These are phyloP conservation scores for Brachionus manjavacas DNA, from an alignment of 1,140 invertebrate species.

Conservation along the genomic window DNA sequence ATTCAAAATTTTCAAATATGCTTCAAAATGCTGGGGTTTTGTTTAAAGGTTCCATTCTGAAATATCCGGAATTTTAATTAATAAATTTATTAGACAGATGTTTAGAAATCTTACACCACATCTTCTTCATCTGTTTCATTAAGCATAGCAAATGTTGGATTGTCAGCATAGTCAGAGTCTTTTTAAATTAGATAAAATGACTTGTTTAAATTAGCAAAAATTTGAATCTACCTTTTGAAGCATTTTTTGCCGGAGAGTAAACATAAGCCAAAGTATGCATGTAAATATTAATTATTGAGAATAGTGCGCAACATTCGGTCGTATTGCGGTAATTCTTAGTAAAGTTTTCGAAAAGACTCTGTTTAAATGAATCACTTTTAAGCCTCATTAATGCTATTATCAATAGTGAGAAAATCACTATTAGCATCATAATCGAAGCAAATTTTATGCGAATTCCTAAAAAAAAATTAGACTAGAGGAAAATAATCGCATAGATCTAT, in stretches of 20 bases:
- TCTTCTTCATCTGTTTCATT: conserved; percentile 90
- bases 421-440: conserved; percentile 75
- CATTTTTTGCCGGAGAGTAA: conserved; percentile 76
- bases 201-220: neutral
- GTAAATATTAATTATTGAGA: conserved; percentile 90
- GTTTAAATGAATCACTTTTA: conserved; percentile 78
- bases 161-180: conserved; percentile 87
- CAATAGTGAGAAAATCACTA: conserved; percentile 73
- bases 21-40: neutral
- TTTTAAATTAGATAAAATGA: conserved; percentile 24
- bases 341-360: conserved; percentile 83
- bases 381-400: conserved; percentile 75
- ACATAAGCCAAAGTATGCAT: conserved; percentile 87
- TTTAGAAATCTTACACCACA: conserved; percentile 64
- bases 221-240: conserved; percentile 69
- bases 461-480: conserved; percentile 48
- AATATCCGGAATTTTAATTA: neutral
- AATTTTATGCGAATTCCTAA: conserved; percentile 85
- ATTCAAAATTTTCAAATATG: neutral
- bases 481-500: conserved; percentile 44
- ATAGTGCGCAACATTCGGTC: conserved; percentile 87
- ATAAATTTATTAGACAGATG: neutral
- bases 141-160: conserved; percentile 93
- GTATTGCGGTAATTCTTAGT: conserved; percentile 80
- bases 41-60: neutral